Base-by-base conservation (phyloP, 1,140 invertebrate genomes). In the Anthonomus grandis region DNA sequence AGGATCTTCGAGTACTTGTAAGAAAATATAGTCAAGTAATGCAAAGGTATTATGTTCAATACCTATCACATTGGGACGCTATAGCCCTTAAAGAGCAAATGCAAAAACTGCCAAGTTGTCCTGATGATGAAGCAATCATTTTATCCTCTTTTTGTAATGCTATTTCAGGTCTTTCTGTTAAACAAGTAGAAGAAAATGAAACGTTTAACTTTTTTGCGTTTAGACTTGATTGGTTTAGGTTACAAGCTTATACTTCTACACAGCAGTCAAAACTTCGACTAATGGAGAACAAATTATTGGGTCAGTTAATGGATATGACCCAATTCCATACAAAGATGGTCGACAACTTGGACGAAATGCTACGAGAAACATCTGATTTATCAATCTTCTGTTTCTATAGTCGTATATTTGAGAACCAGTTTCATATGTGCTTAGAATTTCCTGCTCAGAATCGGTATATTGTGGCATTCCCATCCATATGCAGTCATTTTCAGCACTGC, bases 241-340 rank as follows among this genome's bases (percentile, higher is more conserved):
- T 99, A 17, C 97, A 98, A 78, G 91, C 95, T 0, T 97, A 94
- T 69, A 90, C 93, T 65, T 96, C 93, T 57, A 84, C 93, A 23
- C 80, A 79, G 38, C 94, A 93, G 74, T 86, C 90, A 17, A 84
- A 83, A 36, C 79, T 98, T 54, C 84, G 83, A 68, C 79, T 98
- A 2, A 81, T 84, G n/a, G 91, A 96, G 65, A 87, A 97, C 64
- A 81, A 85, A 65, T 89, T 93, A 64, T 73, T 99, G 9, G 92
- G 93, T 10, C 86, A 87, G 38, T 86, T 97, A 52, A 85, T 99
- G 74, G 98, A 99, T 73, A 95, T 92, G 9, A 87, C 97, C 68
- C 83, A 93, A 31, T 99, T 98, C 70, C 97, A 99, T 71, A 94
- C 96, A 0, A 95, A 95, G 75, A 95, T 98, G 86, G 94, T 99